Conservation (phyloP, 2,888 invertebrate species). For the Troides aeacus region DNA sequence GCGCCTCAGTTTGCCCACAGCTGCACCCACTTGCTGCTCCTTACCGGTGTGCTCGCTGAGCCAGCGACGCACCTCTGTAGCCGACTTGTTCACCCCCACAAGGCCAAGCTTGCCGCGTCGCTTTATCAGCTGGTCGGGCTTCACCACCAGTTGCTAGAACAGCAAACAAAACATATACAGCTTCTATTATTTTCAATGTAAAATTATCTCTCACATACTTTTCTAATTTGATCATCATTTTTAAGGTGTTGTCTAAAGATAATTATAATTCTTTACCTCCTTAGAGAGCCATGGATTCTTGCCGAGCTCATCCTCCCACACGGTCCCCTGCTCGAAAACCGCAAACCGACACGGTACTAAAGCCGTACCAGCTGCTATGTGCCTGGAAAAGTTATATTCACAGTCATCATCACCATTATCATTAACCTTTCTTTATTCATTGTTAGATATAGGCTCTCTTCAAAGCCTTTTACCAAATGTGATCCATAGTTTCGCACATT, state of each 20-base stretch:
- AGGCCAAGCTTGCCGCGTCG: slow-evolving; percentile 97
- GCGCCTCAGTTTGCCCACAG: slow-evolving; percentile 92
- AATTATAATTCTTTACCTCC: slow-evolving; percentile 70
- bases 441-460: no score
- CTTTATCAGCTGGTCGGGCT: slow-evolving; percentile 99
- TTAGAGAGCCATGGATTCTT: slow-evolving; percentile 93
- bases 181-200: background rate
- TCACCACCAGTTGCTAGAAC: slow-evolving; percentile 93
- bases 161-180: slow-evolving; percentile 33
- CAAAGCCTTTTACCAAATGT: no score
- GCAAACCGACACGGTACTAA: slow-evolving; percentile 90
- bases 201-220: no score
- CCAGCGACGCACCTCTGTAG: slow-evolving; percentile 91
- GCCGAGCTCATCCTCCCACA: slow-evolving; percentile 87
- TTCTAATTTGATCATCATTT: no score
- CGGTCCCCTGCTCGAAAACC: slow-evolving; percentile 86
- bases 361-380: slow-evolving; percentile 84
- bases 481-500: no score
- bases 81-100: slow-evolving; percentile 94
- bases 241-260: no score
- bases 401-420: no score
- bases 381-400: slow-evolving; percentile 52
- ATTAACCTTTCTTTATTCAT: no score
- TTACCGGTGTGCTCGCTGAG: slow-evolving; percentile 90
- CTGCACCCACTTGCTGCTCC: slow-evolving; percentile 92